A percentile compares a stretch with the other conserved stretches of the same genome.
phyloP scores from a whole-genome alignment of 2,888 invertebrate genomes.

The Spilosoma lubricipeda region DNA sequence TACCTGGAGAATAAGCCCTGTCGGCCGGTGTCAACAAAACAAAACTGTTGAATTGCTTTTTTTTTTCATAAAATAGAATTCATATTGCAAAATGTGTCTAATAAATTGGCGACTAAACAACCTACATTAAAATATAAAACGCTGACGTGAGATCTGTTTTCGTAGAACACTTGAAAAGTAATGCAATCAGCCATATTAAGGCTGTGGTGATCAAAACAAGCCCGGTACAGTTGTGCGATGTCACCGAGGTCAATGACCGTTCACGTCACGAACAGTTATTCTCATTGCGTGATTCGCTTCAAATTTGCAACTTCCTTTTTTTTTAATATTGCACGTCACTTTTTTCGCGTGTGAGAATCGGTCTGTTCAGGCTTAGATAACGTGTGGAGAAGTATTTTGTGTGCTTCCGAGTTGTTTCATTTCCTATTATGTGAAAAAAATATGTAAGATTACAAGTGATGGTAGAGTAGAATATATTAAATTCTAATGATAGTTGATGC shows the following conservation, averaged over 20 bases:
- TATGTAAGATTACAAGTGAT: not conserved
- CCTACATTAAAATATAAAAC: conserved; percentile 1
- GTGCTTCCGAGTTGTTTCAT: not conserved
- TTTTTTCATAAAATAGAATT: not conserved
- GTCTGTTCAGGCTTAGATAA: not conserved
- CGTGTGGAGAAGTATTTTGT: not conserved
- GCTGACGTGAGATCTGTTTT: conserved; percentile 11
- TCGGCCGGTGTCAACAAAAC: not conserved
- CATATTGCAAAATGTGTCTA: not conserved
- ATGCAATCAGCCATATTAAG: conserved; percentile 38
- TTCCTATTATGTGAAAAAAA: conserved; percentile 13
- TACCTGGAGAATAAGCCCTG: not conserved
- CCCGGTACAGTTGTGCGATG: conserved; percentile 38
- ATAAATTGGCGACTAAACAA: not conserved
- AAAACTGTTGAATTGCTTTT: too few relatives aligned
- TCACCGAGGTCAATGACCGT: conserved; percentile 39
- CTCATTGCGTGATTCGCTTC: conserved; percentile 46
- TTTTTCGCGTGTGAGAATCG: conserved; percentile 15
- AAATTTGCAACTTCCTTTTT: conserved; percentile 48
- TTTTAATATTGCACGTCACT: conserved; percentile 11
- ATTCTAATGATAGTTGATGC: too few relatives aligned
- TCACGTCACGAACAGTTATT: conserved; percentile 49
- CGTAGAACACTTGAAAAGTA: conserved; percentile 32
- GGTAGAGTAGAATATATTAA: not conserved
- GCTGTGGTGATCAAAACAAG: conserved; percentile 17